Evolutionary conservation across 2,888 invertebrate genomes (phyloP), one percentile per base, ranked within the genome.

Genomic region (Nomada goodeniana): DNA sequence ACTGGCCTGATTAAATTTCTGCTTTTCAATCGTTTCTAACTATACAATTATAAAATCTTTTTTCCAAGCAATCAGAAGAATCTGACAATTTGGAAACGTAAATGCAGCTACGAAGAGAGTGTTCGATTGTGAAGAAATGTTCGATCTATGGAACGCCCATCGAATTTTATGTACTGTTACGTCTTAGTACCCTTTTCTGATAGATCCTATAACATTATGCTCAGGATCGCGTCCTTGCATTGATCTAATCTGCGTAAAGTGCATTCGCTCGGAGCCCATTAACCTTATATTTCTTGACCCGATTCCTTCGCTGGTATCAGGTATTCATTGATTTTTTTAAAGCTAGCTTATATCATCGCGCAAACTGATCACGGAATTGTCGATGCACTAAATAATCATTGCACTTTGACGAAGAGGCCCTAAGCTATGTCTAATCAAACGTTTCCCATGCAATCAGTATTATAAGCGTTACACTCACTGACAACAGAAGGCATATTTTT

Each of bases 181-280:
- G 13, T 2, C 52, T 23, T 53, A 53, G 53, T 69, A 36, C 36
- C 55, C 42, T 69, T 63, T 69, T 55, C 55, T 20, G 59, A 74
- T 42, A 50, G 20, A 53, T 2, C 36, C 36, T 44, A 52, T 65
- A 68, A 63, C 61, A 9, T 47, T 44, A 42, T 61, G 13, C 47
- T 42, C 15, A 23, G 60, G 65, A 20, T 71, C 64, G n/a, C n/a
- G 53, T 67, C 72, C 61, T 73, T 67, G 67, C 36, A 47, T 53
- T 53, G 73, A 78, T 78, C 61, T 78, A 78, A 68, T 73, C 73
- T 65, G 44, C 52, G 67, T 20, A 53, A 67, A 53, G 67, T 78
- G 65, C 72, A 59, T 78, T 47, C 47, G 36, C 67, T 73, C 53
- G n/a, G 55, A 64, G n/a, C 23, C 53, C 47, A 69, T 69, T 77